Conservation (phyloP, 2,113 vertebrate genomes). For the Muscicapa adusta region DNA sequence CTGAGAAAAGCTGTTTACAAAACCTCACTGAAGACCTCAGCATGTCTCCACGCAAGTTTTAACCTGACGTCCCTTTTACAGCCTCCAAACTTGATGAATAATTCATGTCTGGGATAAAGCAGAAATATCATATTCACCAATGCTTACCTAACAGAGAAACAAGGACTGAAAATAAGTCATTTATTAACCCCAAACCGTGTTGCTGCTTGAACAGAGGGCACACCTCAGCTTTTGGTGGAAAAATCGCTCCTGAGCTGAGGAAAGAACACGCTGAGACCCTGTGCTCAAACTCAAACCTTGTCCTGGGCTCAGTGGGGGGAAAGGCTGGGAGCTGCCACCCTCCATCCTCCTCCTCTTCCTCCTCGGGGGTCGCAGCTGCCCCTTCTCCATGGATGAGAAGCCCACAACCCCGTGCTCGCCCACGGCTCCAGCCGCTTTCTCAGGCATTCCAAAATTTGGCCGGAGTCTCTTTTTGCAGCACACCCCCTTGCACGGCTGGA, state of each 20-base stretch:
- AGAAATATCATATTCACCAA: slow-evolving; percentile 54
- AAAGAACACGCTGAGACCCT: neutral
- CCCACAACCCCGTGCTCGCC: slow-evolving; percentile 33
- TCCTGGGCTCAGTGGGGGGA: neutral
- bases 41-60: slow-evolving; percentile 35
- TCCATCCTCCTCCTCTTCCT: neutral
- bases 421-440: slow-evolving; percentile 53
- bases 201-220: slow-evolving; percentile 14
- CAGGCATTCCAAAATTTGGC: slow-evolving; percentile 69
- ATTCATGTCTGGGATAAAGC: slow-evolving; percentile 34
- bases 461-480: slow-evolving; percentile 5
- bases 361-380: fast-evolving
- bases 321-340: neutral
- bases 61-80: slow-evolving; percentile 57
- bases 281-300: neutral
- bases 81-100: slow-evolving; percentile 51
- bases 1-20: slow-evolving; percentile 5
- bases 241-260: neutral
- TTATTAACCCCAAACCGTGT: slow-evolving; percentile 23
- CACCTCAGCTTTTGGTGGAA: neutral
- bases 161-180: slow-evolving; percentile 40
- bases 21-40: neutral
- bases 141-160: slow-evolving; percentile 22
- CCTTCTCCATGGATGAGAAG: slow-evolving; percentile 11
- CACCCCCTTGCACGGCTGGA: slow-evolving; percentile 49